Evolutionary conservation across 2,113 vertebrate species (phyloP).

Genomic region (Cricetomys ansorgei): DNA sequence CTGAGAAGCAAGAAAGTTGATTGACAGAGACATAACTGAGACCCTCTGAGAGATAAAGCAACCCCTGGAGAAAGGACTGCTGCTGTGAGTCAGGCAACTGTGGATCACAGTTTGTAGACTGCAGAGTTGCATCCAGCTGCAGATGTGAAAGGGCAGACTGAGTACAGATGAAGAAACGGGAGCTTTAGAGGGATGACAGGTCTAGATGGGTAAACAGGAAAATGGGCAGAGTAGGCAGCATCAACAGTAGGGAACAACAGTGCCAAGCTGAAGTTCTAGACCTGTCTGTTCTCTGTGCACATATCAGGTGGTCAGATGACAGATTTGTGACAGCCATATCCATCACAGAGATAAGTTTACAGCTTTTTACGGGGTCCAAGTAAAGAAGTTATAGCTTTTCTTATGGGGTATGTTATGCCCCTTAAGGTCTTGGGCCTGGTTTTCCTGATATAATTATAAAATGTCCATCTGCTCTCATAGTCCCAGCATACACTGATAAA

Average conservation of each 20-base stretch:
- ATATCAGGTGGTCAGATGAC: not conserved
- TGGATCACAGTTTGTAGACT: not conserved
- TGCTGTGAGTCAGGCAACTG: not conserved
- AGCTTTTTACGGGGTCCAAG: not conserved
- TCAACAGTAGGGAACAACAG: not conserved
- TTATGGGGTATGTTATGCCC: not conserved
- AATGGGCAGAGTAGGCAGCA: not conserved
- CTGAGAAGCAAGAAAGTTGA: not conserved
- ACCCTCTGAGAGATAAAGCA: not conserved
- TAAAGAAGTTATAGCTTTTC: not conserved
- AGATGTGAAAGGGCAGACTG: not conserved
- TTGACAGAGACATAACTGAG: not conserved
- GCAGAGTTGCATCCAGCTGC: no score
- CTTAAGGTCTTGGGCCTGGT: not conserved
- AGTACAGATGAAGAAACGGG: not conserved
- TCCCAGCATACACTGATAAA: not conserved
- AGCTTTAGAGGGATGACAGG: not conserved
- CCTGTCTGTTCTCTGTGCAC: not conserved
- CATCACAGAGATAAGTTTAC: not conserved
- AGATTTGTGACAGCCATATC: not conserved
- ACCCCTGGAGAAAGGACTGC: no score
- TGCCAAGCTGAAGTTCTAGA: not conserved
- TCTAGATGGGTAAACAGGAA: not conserved
- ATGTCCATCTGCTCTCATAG: not conserved
- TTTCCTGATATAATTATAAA: not conserved